Base-by-base conservation (phyloP, 2,797 vertebrate species). In the Parauchenoglanis ngamensis region DNA sequence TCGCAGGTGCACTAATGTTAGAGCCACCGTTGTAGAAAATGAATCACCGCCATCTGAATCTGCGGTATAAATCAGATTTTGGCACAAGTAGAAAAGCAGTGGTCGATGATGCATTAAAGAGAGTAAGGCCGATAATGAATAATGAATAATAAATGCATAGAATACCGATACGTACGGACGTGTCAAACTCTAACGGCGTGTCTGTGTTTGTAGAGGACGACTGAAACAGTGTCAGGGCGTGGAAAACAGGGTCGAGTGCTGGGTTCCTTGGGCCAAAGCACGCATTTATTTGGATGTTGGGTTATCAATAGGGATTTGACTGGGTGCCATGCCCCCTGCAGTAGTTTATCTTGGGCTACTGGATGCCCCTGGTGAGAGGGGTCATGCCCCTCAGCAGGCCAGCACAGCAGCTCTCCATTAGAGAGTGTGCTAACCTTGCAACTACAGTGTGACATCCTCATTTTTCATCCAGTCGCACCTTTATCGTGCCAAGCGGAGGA, bases 381-480 rank as follows among this genome's bases (percentile, higher is more conserved):
- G 94, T 94, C 92, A 91, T 94, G 94, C 93, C 94, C 94, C 92
- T 89, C 92, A 93, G 94, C 92, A 93, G 92, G 93, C 56, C 92
- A 94, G 93, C 95, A 94, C 92, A 94, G 93, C 94, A 94, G 93
- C 94, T 91, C 95, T 96, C 96, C 95, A 96, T 96, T 96, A 96
- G 94, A 92, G 94, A 94, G 95, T 97, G 96, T 97, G 96, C 96
- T 97, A 96, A 98, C 97, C 96, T 97, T 96, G 95, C 96, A 97
- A 96, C 95, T 96, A 96, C 95, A 93, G 94, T 89, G 94, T 96
- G 96, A 96, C 95, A 96, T 95, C 94, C 96, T 96, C 94, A 95
- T 96, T 96, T 96, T 96, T 97, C 95, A 96, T 95, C 93, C 93
- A 91, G 93, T 93, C 91, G 90, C 92, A 88, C 93, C 94, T 95